A percentile compares a stretch with the other conserved stretches of the same genome.
These are phyloP conservation scores for Monochamus alternatus DNA, from an alignment of 2,888 invertebrate genomes.

Conservation along the genomic window DNA sequence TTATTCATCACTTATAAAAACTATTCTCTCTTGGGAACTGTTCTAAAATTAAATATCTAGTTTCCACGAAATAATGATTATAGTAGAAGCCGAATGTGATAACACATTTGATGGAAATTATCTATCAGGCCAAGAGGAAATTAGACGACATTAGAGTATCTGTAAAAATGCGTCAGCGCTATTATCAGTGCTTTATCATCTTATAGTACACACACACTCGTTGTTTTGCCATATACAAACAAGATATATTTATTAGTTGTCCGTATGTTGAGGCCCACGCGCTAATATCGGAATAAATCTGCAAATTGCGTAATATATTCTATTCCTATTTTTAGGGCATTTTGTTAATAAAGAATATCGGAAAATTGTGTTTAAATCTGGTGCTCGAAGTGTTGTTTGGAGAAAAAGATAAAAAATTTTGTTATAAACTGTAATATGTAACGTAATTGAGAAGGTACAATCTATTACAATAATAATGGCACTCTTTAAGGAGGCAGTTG, in stretches of 20 bases:
- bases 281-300: too few species aligned
- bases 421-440: too few species aligned
- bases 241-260: background rate
- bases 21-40: background rate
- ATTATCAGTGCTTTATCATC: slow-evolving; percentile 19
- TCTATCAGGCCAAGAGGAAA: slow-evolving; percentile 15
- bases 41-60: background rate
- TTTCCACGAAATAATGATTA: background rate
- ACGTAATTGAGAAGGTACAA: too few species aligned
- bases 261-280: too few species aligned
- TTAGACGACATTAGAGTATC: slow-evolving; percentile 18
- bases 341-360: too few species aligned
- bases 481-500: too few species aligned
- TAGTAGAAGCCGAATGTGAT: background rate
- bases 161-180: slow-evolving; percentile 20
- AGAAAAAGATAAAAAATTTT: too few species aligned
- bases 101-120: slow-evolving; percentile 6
- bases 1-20: background rate
- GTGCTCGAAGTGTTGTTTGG: too few species aligned
- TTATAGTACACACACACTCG: slow-evolving; percentile 32
- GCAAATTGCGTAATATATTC: too few species aligned
- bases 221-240: slow-evolving; percentile 18
- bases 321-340: too few species aligned
- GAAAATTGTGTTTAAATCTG: too few species aligned
- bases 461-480: too few species aligned